Evolutionary conservation across 2,113 vertebrate species (phyloP), one percentile per base, ranked within the genome.

Genomic region (Austrofundulus limnaeus): DNA sequence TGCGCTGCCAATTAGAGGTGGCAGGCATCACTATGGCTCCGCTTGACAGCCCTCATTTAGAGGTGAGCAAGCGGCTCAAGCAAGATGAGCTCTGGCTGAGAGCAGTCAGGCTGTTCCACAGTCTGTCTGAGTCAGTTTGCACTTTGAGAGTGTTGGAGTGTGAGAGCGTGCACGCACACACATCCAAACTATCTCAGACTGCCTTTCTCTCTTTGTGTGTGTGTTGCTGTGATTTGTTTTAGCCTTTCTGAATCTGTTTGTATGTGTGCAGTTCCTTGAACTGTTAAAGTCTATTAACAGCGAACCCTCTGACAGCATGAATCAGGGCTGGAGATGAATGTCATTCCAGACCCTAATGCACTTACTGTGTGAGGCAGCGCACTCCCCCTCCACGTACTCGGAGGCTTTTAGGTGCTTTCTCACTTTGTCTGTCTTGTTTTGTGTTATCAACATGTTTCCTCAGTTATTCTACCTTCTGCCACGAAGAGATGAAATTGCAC

Each of bases 1-100:
- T 92, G 94, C 93, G 86, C 89, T 93, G 91, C 92, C 93, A 94
- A 94, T 95, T 95, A 94, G 84, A 88, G 75, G 91, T 90, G 91
- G 91, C 93, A 72, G 87, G 71, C 78, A 37, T 85, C 78, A 77
- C 62, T 73, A 52, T 75, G 75, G 81, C 71, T 66, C 38, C 41
- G 61, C 83, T 78, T 88, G 88, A 87, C 85, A 89, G 86, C 69
- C 75, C 75, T 88, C 86, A 81, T 88, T 87, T 82, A 67, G 78
- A 85, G 81, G 84, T 85, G 85, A 84, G 78, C 48, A 57, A 72
- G 79, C 77, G 54, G 72, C 80, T 68, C 39, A 28, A 77, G 69
- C 24, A 54, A 75, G 68, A 80, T 74, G 78, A 75, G 78, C 83
- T 75, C 62, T 81, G 77, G 77, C 86, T 82, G 59, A 58, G 60